Conservation (phyloP, 2,888 invertebrate genomes). For the Pristionchus maxplancki region DNA sequence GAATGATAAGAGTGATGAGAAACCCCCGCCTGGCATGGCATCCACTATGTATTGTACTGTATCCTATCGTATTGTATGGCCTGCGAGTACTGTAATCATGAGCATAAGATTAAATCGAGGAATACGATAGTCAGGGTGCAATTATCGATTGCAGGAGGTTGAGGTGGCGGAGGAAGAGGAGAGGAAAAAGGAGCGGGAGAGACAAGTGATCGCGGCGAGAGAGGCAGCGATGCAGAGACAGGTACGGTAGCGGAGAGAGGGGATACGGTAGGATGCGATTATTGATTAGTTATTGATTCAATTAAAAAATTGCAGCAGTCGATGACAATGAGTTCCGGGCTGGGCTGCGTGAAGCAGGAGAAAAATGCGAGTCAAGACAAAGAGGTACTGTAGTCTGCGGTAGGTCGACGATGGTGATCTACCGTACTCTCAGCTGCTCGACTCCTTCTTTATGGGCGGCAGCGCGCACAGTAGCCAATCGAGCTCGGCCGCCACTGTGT, state of each 20-base stretch:
- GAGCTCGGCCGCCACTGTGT: neutral
- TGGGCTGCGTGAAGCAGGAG: neutral
- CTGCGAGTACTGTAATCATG: neutral
- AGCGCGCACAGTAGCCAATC: neutral
- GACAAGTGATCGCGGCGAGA: slow-evolving; percentile 37
- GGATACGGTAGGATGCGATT: neutral
- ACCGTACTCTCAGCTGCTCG: neutral
- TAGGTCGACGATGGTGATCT: neutral
- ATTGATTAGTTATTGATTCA: neutral
- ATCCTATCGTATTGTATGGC: slow-evolving; percentile 13
- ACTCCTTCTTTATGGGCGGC: neutral
- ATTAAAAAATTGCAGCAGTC: neutral
- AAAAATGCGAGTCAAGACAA: neutral
- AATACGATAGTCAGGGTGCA: neutral
- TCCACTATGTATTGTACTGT: neutral
- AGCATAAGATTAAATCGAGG: neutral
- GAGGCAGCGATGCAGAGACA: neutral
- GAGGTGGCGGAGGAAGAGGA: slow-evolving; percentile 22
- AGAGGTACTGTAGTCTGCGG: neutral
- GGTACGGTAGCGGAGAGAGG: slow-evolving; percentile 8
- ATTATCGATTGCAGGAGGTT: neutral
- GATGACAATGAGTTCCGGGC: neutral
- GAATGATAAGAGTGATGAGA: neutral
- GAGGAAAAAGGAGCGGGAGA: neutral
- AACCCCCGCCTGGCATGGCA: neutral